Evolutionary conservation across 37 sponge, comb jelly and placozoan species (phyloP).

Genomic region (Corticium candelabrum): DNA sequence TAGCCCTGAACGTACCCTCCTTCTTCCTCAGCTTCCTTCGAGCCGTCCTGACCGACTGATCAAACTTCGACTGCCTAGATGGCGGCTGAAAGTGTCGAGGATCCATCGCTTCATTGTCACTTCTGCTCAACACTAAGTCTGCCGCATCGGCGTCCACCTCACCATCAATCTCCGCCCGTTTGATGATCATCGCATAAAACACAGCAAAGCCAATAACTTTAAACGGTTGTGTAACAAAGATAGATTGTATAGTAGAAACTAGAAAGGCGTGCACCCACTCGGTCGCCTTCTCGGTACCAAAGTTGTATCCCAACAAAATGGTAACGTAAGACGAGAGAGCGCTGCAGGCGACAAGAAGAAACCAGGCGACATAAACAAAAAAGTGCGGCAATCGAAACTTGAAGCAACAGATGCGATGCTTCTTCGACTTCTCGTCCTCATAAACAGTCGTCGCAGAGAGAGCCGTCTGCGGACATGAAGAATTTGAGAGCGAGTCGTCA

Average conservation of each 20-base stretch:
- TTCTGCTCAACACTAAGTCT: background rate
- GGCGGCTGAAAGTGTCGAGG: background rate
- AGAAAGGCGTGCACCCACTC: background rate
- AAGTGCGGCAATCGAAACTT: background rate
- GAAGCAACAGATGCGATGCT: background rate
- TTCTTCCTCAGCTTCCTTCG: background rate
- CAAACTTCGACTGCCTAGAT: background rate
- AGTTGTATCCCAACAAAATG: background rate
- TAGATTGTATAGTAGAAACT: background rate
- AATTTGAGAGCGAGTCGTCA: background rate
- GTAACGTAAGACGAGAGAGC: background rate
- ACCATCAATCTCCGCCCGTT: background rate
- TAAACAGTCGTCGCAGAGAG: background rate
- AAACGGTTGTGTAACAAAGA: background rate
- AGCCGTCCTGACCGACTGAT: background rate
- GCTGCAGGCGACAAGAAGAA: background rate
- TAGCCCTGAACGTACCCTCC: background rate
- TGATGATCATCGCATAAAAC: background rate
- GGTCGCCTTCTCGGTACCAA: constrained; percentile 1
- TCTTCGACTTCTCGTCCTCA: background rate
- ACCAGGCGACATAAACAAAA: background rate
- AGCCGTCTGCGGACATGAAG: background rate
- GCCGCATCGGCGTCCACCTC: background rate
- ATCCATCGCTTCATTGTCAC: background rate
- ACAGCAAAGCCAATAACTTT: background rate